Base-by-base conservation (phyloP, 2,888 invertebrate species). In the Xanthorhoe spadicearia region DNA sequence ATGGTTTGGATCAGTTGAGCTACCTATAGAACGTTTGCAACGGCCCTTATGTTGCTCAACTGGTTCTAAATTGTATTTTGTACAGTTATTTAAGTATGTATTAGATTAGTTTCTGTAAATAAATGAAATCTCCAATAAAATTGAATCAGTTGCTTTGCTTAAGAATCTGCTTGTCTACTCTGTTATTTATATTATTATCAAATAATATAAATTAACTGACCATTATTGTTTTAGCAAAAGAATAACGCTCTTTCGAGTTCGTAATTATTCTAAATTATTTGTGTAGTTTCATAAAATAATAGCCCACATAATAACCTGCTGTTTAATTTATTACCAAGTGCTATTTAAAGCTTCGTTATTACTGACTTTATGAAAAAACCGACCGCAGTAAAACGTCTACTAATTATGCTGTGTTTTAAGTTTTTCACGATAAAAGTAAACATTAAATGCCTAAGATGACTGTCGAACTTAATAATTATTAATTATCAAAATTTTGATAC, bases 231-330 rank as follows among this genome's bases (percentile, higher is more conserved):
- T 3, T 0, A 43, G 38, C 13, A 10, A 13, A 43, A 13, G 13
- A 13, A 43, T 13, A 13, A 43, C 13, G 38, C 38, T 13, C 38
- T 43, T 32, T 57, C 35, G 32, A 17, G 58, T 15, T 50, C 49
- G 57, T 58, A 35, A 56, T 46, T 23, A n/a, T 10, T 49, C 32
- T 6, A 28, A 17, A 56, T 57, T 57, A 49, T 49, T 57, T 57
- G 18, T 48, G 18, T 32, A 57, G 32, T 32, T 48, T 6, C 32
- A 9, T 32, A 57, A 57, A 57, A 49, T 18, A 50, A 43, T 43
- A 13, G 38, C 13, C 13, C 17, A 50, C 18, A 18, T 50, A 50
- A 18, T 50, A 18, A 50, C 7, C 9, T 10, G 9, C 9, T 18
- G 8, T 18, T 50, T 50, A 50, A 49, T 18, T 50, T 50, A 50